phyloP scores from a whole-genome alignment of 2,797 vertebrate genomes.

The Champsocephalus gunnari region DNA sequence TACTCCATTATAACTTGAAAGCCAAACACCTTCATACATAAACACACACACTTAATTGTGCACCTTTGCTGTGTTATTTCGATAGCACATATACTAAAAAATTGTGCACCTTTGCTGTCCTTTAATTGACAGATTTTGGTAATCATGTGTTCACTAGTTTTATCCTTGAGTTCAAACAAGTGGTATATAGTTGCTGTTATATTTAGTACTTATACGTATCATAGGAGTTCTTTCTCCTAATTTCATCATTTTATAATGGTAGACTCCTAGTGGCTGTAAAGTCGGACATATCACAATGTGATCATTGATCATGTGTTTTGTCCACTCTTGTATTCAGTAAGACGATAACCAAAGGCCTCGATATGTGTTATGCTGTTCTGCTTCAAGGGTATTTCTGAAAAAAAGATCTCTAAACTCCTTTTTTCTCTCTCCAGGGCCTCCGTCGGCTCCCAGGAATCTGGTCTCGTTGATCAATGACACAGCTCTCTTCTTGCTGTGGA shows the following conservation, averaged over 20 bases:
- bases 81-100: conserved; percentile 1
- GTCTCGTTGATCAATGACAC: conserved; percentile 96
- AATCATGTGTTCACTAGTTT: conserved; percentile 2
- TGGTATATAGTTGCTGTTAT: background rate
- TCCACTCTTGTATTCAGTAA: background rate
- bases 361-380: background rate
- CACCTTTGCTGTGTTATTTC: too few species aligned
- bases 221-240: conserved; percentile 5
- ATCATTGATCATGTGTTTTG: conserved; percentile 1
- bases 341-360: background rate
- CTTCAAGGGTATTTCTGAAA: background rate
- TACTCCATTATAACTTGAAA: conserved; percentile 18
- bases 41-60: conserved; percentile 3
- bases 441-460: conserved; percentile 94
- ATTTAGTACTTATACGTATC: background rate
- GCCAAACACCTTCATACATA: conserved; percentile 7
- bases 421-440: conserved; percentile 86
- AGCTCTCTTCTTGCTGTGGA: conserved; percentile 96
- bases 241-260: conserved; percentile 1
- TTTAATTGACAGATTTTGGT: conserved; percentile 8
- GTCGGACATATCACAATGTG: background rate
- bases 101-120: conserved; percentile 1
- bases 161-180: conserved; percentile 24
- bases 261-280: background rate
- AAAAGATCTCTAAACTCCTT: conserved; percentile 15